Evolutionary conservation across 2,797 vertebrate species (phyloP), one percentile per base, ranked within the genome.

Genomic region (Spheniscus humboldti): DNA sequence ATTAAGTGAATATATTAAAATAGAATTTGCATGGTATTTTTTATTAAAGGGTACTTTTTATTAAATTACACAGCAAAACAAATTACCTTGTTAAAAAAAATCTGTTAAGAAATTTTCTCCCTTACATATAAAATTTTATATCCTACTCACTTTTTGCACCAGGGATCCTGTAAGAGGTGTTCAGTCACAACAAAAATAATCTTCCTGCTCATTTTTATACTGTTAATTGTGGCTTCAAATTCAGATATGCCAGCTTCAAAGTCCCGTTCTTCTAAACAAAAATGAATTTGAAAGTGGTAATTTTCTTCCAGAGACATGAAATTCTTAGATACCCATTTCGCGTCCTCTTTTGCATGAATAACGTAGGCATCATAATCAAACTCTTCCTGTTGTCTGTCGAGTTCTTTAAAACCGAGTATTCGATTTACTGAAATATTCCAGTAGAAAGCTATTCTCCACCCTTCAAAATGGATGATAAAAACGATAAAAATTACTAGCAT

Each of bases 361-460:
- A 99, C 77, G 1, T 99, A 99, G 4, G 99, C 99, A 20, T 99
- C 98, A 13, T 98, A 99, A 73, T 98, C 64, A 96, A 98, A 99
- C 45, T 98, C 97, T 68, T 97, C 97, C 74, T 98, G 97, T 28
- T 96, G 96, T 31, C 92, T 96, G 18, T 94, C 98, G 91, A 98
- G 97, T 47, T 99, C 98, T 66, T 98, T 99, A 86, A 99, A 98
- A 20, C 99, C 99, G 12, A 99, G 97, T 22, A 98, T 97, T 84
- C 98, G 98, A 93, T 98, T 99, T 69, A 99, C 97, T 45, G 98
- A 62, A 93, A 99, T 97, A 93, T 98, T 99, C 98, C 99, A 99
- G 66, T 99, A 99, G 95, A 99, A 99, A 90, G 98, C 97, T 95
- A 99, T 98, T 94, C 99, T 99, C 99, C 99, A 99, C 30, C 99